Percentiles rank a stretch among this genome's conserved stretches.
Conservation (phyloP, 2,888 invertebrate species). For the Metellina segmentata region DNA sequence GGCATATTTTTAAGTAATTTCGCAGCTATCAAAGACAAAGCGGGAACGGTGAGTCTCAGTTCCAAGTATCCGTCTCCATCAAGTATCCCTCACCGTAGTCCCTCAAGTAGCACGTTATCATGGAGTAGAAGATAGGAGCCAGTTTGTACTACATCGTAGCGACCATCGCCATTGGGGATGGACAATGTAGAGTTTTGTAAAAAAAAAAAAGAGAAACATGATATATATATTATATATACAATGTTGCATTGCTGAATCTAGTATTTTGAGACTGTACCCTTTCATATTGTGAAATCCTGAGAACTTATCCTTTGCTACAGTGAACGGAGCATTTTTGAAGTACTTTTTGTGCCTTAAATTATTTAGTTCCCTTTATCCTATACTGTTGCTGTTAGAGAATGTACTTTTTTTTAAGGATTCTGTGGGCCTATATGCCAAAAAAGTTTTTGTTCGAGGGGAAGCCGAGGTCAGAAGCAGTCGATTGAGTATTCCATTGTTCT, state of each 20-base stretch:
- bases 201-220: background rate
- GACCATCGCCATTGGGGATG: background rate
- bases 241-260: conserved; percentile 45
- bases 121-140: background rate
- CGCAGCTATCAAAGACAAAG: background rate
- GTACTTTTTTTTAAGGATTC: conserved; percentile 21
- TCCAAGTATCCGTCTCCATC: background rate
- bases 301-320: conserved; percentile 51
- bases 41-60: background rate
- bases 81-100: conserved; percentile 10
- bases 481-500: background rate
- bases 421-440: background rate
- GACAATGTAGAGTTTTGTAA: conserved; percentile 53
- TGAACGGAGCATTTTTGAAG: conserved; percentile 46
- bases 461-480: background rate
- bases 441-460: background rate
- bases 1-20: too few species aligned
- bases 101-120: conserved; percentile 30
- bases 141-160: conserved; percentile 34
- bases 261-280: conserved; percentile 54
- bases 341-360: conserved; percentile 61
- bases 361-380: conserved; percentile 39
- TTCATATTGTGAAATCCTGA: conserved; percentile 51
- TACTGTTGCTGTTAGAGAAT: conserved; percentile 20
- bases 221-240: conserved; percentile 41